Base-by-base conservation (phyloP, 2,113 vertebrate species). In the Hippocampus abdominalis region DNA sequence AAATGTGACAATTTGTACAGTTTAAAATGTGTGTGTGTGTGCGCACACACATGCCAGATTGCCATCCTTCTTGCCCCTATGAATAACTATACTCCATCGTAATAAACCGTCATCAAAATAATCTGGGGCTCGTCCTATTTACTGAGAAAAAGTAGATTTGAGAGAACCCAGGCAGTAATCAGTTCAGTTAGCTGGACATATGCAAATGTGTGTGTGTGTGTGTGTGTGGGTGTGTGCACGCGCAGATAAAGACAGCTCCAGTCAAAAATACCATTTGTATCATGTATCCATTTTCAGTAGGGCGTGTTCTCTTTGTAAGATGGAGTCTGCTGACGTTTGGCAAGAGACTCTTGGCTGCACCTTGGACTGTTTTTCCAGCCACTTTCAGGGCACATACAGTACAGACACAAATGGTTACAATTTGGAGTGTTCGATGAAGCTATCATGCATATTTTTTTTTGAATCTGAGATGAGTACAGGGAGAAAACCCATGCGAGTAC, bases 41-140 rank as follows among this genome's bases (percentile, higher is more conserved):
- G 29, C 29, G 3, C 29, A 29, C 29, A 29, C 29, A 29, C 29
- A 29, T 21, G 23, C 29, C 4, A 56, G 3, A 64, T 29, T 18
- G 36, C 3, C 59, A 62, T 63, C 61, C 57, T 69, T 73, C 61
- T 56, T 2, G 13, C 63, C 68, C 56, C 66, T 70, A 57, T 20
- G 5, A 44, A 71, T 40, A 76, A 82, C 85, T 74, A 70, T 64
- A 75, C 65, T 57, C 32, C 51, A 42, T 80, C 32, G 32, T 32
- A 51, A 32, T n/a, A 61, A 66, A 64, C 61, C 25, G 72, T 39
- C 44, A 65, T 36, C 5, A 0, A 44, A 60, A 73, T 70, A 16
- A 81, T 88, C 68, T 78, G 72, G 79, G 79, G 65, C 75, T 77
- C 54, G 79, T 81, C 76, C 77, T 76, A 68, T 84, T 81, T 82